Evolutionary conservation across 2,113 vertebrate species (phyloP).

Genomic region (Chinchilla lanigera): DNA sequence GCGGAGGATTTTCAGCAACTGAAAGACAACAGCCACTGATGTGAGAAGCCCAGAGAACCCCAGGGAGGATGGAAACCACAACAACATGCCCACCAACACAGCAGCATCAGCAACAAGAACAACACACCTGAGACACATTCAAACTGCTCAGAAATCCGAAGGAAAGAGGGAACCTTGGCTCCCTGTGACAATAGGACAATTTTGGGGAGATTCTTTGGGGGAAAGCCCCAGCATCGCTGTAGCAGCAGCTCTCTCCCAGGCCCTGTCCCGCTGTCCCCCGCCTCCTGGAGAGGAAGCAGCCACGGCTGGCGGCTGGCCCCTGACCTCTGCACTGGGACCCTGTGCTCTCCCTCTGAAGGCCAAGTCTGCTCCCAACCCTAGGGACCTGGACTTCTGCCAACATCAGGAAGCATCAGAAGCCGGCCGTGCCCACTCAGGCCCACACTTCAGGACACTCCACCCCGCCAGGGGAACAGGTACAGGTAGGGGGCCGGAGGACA

Average conservation of each 20-base stretch:
- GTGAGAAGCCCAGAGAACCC: neutral
- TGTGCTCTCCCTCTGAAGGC: neutral
- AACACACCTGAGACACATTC: neutral
- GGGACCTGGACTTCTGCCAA: neutral
- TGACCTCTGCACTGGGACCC: no score
- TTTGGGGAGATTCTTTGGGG: neutral
- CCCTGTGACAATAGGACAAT: neutral
- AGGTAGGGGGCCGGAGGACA: no score
- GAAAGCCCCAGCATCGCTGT: neutral
- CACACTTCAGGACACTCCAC: neutral
- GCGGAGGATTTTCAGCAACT: neutral
- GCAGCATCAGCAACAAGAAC: neutral
- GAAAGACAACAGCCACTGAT: neutral
- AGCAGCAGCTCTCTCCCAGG: neutral
- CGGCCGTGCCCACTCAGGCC: neutral
- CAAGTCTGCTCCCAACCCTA: neutral
- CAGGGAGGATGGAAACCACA: neutral
- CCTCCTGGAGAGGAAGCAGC: no score
- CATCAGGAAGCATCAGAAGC: neutral
- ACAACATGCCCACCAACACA: neutral
- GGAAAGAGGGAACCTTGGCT: neutral
- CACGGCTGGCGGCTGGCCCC: no score
- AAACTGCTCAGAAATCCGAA: constrained; percentile 7
- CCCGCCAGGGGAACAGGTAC: neutral
- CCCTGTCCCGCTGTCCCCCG: no score